Conservation (phyloP, 1,140 invertebrate species). For the Saccostrea cuccullata region DNA sequence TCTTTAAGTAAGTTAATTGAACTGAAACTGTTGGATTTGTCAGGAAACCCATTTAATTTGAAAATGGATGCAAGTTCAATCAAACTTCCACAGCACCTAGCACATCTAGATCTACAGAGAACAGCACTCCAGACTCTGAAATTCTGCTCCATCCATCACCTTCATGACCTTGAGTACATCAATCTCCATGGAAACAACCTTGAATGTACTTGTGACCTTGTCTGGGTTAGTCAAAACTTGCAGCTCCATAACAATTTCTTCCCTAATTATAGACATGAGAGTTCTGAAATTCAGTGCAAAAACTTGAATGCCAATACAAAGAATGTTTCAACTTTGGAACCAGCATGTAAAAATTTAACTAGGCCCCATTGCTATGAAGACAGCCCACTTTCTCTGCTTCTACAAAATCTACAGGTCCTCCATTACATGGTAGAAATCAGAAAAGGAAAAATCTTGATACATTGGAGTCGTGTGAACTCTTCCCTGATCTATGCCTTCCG, state of each 20-base stretch:
- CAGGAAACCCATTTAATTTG: constrained; percentile 38
- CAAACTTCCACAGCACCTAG: constrained; percentile 56
- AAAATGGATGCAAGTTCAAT: constrained; percentile 30
- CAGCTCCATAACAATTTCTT: background rate
- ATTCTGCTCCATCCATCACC: constrained; percentile 50
- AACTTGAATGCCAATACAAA: background rate
- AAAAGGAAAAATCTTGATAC: constrained; percentile 21
- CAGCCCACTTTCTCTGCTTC: background rate
- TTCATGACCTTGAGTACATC: constrained; percentile 55
- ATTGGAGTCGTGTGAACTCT: background rate
- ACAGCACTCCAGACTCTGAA: constrained; percentile 47
- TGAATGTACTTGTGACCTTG: constrained; percentile 55
- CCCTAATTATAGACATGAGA: background rate
- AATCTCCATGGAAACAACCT: constrained; percentile 43
- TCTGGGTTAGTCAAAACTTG: constrained; percentile 40
- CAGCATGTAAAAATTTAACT: background rate
- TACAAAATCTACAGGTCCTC: background rate
- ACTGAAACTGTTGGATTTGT: constrained; percentile 54
- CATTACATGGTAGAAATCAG: constrained; percentile 26
- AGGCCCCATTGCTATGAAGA: background rate
- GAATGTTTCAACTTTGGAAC: background rate
- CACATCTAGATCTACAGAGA: constrained; percentile 55
- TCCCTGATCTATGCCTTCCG: constrained; percentile 8
- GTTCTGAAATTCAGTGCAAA: background rate
- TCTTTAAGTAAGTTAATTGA: constrained; percentile 48